Percentiles rank a stretch among this genome's conserved stretches.
phyloP scores from a whole-genome alignment of 2,888 invertebrate genomes.

The Lymantria monacha region DNA sequence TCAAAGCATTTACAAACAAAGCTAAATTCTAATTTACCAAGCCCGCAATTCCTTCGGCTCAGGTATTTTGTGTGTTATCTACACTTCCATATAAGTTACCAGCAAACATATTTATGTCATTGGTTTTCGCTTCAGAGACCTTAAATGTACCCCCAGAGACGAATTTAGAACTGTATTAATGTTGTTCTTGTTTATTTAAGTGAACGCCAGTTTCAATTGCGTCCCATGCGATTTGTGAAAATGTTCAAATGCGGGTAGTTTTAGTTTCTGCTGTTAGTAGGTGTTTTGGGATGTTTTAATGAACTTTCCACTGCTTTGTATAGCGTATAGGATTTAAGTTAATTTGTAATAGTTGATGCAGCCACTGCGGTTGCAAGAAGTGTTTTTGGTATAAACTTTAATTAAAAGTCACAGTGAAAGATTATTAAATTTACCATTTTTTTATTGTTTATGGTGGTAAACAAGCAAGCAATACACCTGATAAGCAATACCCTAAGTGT shows the following conservation, averaged over 20 bases:
- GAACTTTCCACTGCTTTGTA: conserved; percentile 11
- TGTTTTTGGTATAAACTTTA: too few relatives aligned
- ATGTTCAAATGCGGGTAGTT: conserved; percentile 7
- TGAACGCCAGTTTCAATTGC: conserved; percentile 29
- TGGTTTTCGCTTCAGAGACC: conserved; percentile 41
- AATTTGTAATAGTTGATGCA: conserved; percentile 9
- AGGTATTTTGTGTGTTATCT: conserved; percentile 15
- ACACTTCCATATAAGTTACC: conserved; percentile 10
- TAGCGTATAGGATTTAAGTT: conserved; percentile 3
- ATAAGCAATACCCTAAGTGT: too few relatives aligned
- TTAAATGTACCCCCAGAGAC: conserved; percentile 48
- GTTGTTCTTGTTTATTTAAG: conserved; percentile 37
- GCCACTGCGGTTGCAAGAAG: background rate
- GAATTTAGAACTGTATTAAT: conserved; percentile 42
- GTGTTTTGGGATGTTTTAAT: conserved; percentile 10
- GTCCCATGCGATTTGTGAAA: conserved; percentile 28
- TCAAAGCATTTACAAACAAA: too few relatives aligned
- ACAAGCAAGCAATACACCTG: too few relatives aligned
- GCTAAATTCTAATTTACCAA: conserved; percentile 3
- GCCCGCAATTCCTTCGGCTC: conserved; percentile 5
- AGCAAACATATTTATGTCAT: conserved; percentile 45
- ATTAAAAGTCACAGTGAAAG: too few relatives aligned
- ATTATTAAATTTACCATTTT: too few relatives aligned
- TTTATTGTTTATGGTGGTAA: too few relatives aligned
- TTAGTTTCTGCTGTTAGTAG: conserved; percentile 6